Conservation (phyloP, 2,888 invertebrate genomes). For the Hermaeophaga mercurialis region DNA sequence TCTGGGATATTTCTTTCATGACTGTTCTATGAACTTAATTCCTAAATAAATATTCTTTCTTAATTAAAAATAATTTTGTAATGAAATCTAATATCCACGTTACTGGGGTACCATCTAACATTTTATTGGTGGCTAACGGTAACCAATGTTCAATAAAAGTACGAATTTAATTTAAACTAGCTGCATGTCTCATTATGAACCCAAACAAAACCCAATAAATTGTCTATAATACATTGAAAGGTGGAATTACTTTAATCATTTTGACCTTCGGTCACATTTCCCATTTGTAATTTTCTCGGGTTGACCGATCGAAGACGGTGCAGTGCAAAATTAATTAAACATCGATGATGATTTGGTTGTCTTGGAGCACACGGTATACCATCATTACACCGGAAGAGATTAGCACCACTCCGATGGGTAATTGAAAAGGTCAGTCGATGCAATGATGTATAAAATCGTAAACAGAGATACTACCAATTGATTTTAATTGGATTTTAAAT, state of each 20-base stretch:
- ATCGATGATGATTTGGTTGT: conserved; percentile 3
- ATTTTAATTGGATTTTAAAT: too few species aligned
- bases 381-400: conserved; percentile 15
- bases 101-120: conserved; percentile 40
- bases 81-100: conserved; percentile 6
- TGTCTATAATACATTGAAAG: conserved; percentile 32
- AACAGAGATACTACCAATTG: neutral
- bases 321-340: conserved; percentile 19
- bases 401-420: conserved; percentile 12
- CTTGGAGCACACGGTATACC: neutral
- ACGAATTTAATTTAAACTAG: conserved; percentile 50
- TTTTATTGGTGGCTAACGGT: conserved; percentile 50
- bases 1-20: too few species aligned
- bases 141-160: conserved; percentile 50
- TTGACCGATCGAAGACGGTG: conserved; percentile 12
- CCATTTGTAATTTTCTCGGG: conserved; percentile 26
- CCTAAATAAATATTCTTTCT: too few species aligned
- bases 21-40: too few species aligned
- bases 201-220: conserved; percentile 39
- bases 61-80: too few species aligned
- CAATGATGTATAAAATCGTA: neutral
- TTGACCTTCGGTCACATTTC: conserved; percentile 33
- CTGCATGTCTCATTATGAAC: conserved; percentile 44
- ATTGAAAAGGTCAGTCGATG: conserved; percentile 8
- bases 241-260: conserved; percentile 35